Evolutionary conservation across 2,888 invertebrate species (phyloP).

Genomic region (Acleris holmiana): DNA sequence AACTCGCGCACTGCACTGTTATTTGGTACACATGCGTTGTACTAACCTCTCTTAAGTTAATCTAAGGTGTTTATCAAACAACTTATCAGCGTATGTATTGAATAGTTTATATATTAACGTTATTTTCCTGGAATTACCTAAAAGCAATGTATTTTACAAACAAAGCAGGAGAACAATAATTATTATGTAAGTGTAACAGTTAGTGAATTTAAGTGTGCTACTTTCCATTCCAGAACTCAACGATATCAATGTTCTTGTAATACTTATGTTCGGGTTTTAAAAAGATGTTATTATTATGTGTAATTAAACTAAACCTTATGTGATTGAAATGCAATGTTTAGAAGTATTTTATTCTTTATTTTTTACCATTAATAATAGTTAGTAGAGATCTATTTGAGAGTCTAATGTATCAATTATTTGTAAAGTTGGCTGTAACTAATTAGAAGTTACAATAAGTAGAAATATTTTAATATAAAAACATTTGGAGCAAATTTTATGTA

Average conservation of each 20-base stretch:
- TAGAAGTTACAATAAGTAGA: conserved; percentile 84
- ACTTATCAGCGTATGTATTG: conserved; percentile 77
- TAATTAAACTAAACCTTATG: conserved; percentile 84
- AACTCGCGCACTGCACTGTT: conserved; percentile 78
- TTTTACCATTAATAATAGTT: conserved; percentile 84
- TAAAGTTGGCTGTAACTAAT: conserved; percentile 84
- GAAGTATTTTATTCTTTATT: conserved; percentile 85
- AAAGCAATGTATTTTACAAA: conserved; percentile 83
- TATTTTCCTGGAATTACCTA: conserved; percentile 81
- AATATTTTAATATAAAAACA: conserved; percentile 83
- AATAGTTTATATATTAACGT: conserved; percentile 80
- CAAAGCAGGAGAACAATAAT: conserved; percentile 84
- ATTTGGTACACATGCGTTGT: conserved; percentile 76
- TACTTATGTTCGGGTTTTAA: conserved; percentile 83
- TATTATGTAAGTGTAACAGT: conserved; percentile 84
- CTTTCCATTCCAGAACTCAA: conserved; percentile 84
- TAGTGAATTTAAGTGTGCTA: conserved; percentile 85
- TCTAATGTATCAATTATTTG: conserved; percentile 85
- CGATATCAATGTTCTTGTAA: conserved; percentile 83
- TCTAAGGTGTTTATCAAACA: conserved; percentile 73
- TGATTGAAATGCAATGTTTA: conserved; percentile 85
- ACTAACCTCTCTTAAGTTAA: conserved; percentile 70
- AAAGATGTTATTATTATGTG: conserved; percentile 82
- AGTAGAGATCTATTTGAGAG: conserved; percentile 85
- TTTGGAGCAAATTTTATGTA: conserved; percentile 84